Evolutionary conservation across 2,888 invertebrate genomes (phyloP).

Genomic region (Coleophora flavipennella): DNA sequence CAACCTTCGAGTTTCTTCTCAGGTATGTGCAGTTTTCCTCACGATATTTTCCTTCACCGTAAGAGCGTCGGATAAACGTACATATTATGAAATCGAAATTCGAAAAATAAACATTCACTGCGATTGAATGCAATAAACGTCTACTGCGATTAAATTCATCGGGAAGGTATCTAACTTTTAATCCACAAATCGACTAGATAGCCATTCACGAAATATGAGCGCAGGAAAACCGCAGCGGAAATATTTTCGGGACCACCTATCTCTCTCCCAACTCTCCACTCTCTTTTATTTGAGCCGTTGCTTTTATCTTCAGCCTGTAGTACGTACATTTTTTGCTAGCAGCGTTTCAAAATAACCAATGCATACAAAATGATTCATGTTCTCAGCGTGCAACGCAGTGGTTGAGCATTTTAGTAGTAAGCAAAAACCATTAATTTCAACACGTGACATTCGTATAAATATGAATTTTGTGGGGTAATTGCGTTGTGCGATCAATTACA

Average conservation of each 20-base stretch:
- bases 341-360: constrained; percentile 28
- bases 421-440: constrained; percentile 45
- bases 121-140: too few relatives aligned
- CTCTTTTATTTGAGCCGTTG: constrained; percentile 17
- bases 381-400: constrained; percentile 32
- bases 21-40: too few relatives aligned
- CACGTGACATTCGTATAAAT: constrained; percentile 23
- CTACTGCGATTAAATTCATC: too few relatives aligned
- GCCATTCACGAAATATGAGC: too few relatives aligned
- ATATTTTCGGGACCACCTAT: constrained; percentile 18
- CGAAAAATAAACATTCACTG: too few relatives aligned
- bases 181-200: too few relatives aligned
- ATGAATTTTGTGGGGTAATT: neutral
- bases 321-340: constrained; percentile 13
- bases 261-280: constrained; percentile 3
- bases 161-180: too few relatives aligned
- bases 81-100: too few relatives aligned
- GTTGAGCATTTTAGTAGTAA: constrained; percentile 21
- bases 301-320: constrained; percentile 26
- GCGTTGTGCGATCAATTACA: too few relatives aligned
- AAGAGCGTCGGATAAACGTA: too few relatives aligned
- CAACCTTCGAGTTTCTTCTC: too few relatives aligned
- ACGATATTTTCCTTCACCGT: too few relatives aligned
- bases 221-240: constrained; percentile 9
- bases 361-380: constrained; percentile 57